Evolutionary conservation across 2,888 invertebrate genomes (phyloP).

Genomic region (Melanophora roralis): DNA sequence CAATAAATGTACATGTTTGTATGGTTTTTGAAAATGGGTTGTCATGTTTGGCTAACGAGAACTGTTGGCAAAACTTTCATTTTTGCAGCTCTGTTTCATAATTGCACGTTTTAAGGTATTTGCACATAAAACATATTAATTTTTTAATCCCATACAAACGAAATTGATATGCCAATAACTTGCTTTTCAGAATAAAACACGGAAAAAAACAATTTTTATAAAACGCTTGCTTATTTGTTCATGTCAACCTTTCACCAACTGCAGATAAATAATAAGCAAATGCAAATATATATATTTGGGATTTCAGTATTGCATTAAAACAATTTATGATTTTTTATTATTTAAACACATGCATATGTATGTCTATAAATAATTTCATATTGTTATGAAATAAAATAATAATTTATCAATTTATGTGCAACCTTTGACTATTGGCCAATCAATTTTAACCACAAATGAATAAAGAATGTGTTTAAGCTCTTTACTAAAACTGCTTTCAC

Average conservation of each 20-base stretch:
- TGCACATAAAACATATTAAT: not conserved
- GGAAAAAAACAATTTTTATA: not conserved
- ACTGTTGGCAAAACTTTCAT: not conserved
- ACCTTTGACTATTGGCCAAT: constrained; percentile 40
- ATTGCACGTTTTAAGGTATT: not conserved
- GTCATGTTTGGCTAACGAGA: not conserved
- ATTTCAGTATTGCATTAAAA: not conserved
- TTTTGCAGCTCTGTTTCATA: too few species aligned
- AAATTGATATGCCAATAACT: not conserved
- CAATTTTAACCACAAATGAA: constrained; percentile 9
- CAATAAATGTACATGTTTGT: too few species aligned
- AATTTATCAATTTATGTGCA: constrained; percentile 33
- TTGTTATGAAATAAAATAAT: constrained; percentile 36
- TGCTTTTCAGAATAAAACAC: not conserved
- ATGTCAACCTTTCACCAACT: not conserved
- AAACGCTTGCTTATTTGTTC: not conserved
- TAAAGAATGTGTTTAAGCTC: constrained; percentile 6
- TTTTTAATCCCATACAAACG: not conserved
- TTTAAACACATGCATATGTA: too few species aligned
- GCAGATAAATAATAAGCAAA: constrained; percentile 1
- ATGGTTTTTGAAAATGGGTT: not conserved
- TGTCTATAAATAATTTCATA: too few species aligned
- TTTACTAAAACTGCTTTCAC: too few species aligned
- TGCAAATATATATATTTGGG: constrained; percentile 17
- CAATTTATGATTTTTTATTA: constrained; percentile 12